Evolutionary conservation across 2,888 invertebrate species (phyloP).

Genomic region (Oscheius myriophilus): DNA sequence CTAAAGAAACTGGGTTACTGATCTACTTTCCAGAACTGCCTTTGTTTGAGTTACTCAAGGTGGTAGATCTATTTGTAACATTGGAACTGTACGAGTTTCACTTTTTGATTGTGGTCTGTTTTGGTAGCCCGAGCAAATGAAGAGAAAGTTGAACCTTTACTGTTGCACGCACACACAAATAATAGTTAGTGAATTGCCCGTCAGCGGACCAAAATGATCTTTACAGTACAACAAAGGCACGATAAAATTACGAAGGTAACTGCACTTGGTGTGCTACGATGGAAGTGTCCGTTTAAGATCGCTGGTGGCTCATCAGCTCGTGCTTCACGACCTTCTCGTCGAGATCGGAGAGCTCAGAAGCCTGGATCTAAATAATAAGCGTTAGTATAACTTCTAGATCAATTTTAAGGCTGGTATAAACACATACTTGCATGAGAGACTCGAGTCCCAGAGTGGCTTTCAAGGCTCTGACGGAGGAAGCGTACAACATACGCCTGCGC

Average conservation of each 20-base stretch:
- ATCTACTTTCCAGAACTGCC: too few relatives aligned
- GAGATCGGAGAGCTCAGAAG: slow-evolving; percentile 69
- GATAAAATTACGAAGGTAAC: neutral
- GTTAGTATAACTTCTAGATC: neutral
- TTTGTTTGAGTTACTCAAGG: too few relatives aligned
- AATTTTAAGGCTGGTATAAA: too few relatives aligned
- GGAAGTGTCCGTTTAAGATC: slow-evolving; percentile 49
- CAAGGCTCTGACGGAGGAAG: slow-evolving; percentile 70
- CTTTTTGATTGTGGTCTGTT: too few relatives aligned
- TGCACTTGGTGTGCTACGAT: slow-evolving; percentile 11
- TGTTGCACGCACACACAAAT: slow-evolving; percentile 25
- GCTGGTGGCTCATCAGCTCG: slow-evolving; percentile 69
- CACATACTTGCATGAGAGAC: slow-evolving; percentile 67
- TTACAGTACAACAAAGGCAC: slow-evolving; percentile 29
- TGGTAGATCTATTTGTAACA: too few relatives aligned
- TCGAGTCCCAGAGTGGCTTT: slow-evolving; percentile 70
- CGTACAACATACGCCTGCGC: slow-evolving; percentile 70
- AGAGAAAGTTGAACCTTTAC: slow-evolving; percentile 9
- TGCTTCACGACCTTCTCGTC: slow-evolving; percentile 70
- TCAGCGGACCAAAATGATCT: slow-evolving; percentile 26
- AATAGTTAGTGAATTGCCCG: slow-evolving; percentile 30
- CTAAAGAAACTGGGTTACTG: too few relatives aligned
- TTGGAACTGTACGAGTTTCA: too few relatives aligned
- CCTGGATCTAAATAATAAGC: slow-evolving; percentile 50
- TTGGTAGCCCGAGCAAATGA: too few relatives aligned